Base-by-base conservation (phyloP, 64 coral and sea anemone genomes). In the Anthopleura sola region DNA sequence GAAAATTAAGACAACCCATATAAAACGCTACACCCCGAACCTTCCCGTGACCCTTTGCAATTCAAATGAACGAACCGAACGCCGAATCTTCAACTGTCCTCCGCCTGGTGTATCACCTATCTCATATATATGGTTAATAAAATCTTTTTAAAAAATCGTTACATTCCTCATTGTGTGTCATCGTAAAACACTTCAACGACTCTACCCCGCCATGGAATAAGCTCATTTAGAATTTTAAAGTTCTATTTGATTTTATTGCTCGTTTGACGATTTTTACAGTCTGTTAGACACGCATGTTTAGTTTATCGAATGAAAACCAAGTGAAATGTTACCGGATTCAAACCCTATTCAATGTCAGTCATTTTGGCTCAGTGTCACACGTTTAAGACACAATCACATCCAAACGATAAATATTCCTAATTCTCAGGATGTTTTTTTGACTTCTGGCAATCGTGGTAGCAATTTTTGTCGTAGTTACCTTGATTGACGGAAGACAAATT, bases 251-350 rank as follows among this genome's bases (percentile, higher is more conserved):
- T 71, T 71, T 71, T 71, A 71, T 71, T 71, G 0, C 34, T 34
- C 28, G 28, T 71, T 71, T 71, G 28, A 28, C 66, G 28, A 26
- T 26, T 36, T 71, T 71, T 32, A 71, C 66, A 32, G 66, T 33
- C 28, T 16, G 66, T 71, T 71, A 71, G 66, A 32, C 66, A 34
- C 58, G 58, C 66, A 71, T 71, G 66, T 34, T 71, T 71, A 71
- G 66, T 29, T 12, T 32, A 32, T 34, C 14, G 29, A 71, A 34
- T 71, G n/a, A 71, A 71, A 71, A 71, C 29, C 66, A 71, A 32
- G n/a, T 53, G 16, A 13, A 53, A 53, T 53, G 16, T 14, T 53
- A 13, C 50, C 16, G 50, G 50, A 12, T 44, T 12, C 50, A 5
- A 13, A 17, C 50, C 50, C 6, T 53, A 5, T 53, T 53, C 50